phyloP scores from a whole-genome alignment of 2,113 vertebrate species.

The Ophiodon elongatus region DNA sequence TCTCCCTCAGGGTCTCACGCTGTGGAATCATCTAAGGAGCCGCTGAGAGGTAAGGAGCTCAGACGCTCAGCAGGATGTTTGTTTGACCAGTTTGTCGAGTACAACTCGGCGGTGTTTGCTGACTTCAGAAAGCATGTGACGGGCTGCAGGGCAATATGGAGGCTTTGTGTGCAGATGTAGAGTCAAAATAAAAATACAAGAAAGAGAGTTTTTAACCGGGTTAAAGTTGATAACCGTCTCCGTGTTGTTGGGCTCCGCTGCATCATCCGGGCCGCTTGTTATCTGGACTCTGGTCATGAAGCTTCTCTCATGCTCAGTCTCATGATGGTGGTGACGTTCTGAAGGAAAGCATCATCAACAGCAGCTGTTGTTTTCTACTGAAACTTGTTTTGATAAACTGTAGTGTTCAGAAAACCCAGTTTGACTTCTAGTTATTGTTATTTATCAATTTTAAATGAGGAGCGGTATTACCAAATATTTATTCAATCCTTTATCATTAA shows the following conservation, averaged over 20 bases:
- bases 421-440: not conserved
- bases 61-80: not conserved
- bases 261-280: conserved; percentile 27
- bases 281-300: conserved; percentile 7
- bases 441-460: not conserved
- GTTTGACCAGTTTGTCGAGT: not conserved
- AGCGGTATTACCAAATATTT: not conserved
- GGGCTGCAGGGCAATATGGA: conserved; percentile 3
- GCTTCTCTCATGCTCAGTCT: conserved; percentile 36
- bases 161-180: too few relatives aligned
- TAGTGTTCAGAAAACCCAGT: not conserved
- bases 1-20: conserved; percentile 61
- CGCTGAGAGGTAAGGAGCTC: conserved; percentile 65
- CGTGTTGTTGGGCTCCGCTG: conserved; percentile 20
- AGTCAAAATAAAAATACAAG: not conserved
- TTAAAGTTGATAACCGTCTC: conserved; percentile 38
- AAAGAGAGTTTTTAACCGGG: not conserved
- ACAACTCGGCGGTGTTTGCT: conserved; percentile 7
- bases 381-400: not conserved
- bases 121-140: conserved; percentile 40
- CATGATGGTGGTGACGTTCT: conserved; percentile 35
- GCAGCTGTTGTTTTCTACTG: not conserved
- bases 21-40: conserved; percentile 66
- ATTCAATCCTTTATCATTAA: not conserved
- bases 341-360: conserved; percentile 5